Base-by-base conservation (phyloP, 2,797 vertebrate species). In the Coccyzus lansbergi region DNA sequence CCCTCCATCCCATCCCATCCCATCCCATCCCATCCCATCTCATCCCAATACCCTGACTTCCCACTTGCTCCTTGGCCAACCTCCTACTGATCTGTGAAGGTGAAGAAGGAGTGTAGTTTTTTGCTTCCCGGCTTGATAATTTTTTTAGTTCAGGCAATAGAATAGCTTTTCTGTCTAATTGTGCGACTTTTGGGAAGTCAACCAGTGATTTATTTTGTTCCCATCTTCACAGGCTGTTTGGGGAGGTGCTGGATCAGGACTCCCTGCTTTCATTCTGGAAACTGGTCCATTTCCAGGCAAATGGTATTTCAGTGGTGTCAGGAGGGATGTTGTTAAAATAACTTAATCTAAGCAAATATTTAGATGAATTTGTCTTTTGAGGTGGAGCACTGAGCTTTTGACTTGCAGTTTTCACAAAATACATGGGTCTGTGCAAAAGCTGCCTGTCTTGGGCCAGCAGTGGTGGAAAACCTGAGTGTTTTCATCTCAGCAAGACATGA, bases 211-310 rank as follows among this genome's bases (percentile, higher is more conserved):
- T 49, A 88, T 69, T 91, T 90, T 0, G 5, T 80, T 91, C 58
- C 71, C 1, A 3, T 85, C 85, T 90, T 88, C 72, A 44, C 1
- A 5, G 65, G 33, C 44, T 80, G 29, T 13, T 17, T 87, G 60
- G 75, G 60, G 71, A 87, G 75, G 70, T 53, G 68, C 22, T 85
- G 81, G 67, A 67, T 77, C 64, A 72, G 10, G 60, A 26, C 34
- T 85, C 44, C 29, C 33, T 40, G 29, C 36, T 90, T 88, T 79
- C 55, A 36, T 92, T 4, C 60, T 94, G 71, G 70, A 94, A 82
- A 52, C 80, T 84, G 68, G 11, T 70, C 60, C 1, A 0, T 80
- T 93, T 93, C 90, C 94, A 95, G 56, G 52, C 74, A 77, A 94
- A 68, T 74, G 36, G 48, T 72, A 36, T 18, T 60, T 87, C 74